A percentile compares a stretch with the other conserved stretches of the same genome.
These are phyloP conservation scores for Entosphenus tridentatus DNA, from an alignment of 2,113 vertebrate species.

Conservation along the genomic window DNA sequence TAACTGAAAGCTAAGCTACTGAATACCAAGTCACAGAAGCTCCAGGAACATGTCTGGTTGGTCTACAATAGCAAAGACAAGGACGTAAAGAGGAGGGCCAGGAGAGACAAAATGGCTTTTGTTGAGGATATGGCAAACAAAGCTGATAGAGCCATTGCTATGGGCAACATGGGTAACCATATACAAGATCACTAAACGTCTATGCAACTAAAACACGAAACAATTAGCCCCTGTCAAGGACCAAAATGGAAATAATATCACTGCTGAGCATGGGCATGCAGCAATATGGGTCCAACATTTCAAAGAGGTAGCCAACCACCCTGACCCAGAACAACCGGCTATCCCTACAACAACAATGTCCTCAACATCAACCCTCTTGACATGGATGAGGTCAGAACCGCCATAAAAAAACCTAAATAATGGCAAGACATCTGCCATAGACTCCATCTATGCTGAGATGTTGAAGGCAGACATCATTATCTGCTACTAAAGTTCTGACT, in stretches of 20 bases:
- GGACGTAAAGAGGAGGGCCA: neutral
- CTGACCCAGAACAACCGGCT: neutral
- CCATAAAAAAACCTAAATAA: neutral
- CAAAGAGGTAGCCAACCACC: neutral
- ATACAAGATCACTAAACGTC: neutral
- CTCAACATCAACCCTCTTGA: neutral
- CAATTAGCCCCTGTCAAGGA: neutral
- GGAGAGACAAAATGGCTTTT: neutral
- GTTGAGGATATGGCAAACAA: neutral
- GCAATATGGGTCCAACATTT: neutral
- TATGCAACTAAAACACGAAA: neutral
- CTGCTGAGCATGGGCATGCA: neutral
- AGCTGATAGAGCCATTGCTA: neutral
- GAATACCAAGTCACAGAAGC: neutral
- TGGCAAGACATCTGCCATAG: neutral
- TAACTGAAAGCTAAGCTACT: neutral
- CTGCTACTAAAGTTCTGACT: neutral
- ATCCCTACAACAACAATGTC: neutral
- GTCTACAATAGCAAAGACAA: neutral
- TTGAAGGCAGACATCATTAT: neutral
- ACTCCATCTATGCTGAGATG: slow-evolving; percentile 5
- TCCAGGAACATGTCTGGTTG: neutral
- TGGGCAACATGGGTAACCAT: neutral
- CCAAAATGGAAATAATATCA: neutral
- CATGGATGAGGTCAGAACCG: neutral